Conservation (phyloP, 2,113 vertebrate genomes). For the Rhinolophus ferrumequinum region DNA sequence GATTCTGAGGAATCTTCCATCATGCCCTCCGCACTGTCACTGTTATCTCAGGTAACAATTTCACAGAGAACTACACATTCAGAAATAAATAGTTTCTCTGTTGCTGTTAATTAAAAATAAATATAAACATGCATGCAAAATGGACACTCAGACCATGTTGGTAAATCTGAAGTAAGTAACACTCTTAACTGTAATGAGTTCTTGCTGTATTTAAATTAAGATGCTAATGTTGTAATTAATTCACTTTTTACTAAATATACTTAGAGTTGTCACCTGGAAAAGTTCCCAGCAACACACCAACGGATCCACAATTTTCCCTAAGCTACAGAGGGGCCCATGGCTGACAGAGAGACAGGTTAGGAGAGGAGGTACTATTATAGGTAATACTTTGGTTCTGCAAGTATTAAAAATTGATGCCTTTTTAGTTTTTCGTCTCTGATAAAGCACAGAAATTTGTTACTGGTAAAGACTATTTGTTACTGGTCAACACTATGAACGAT, state of each 20-base stretch:
- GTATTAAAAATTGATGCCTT: neutral
- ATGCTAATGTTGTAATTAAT: neutral
- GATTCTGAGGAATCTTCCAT: neutral
- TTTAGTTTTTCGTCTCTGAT: neutral
- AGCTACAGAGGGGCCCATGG: neutral
- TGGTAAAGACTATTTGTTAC: neutral
- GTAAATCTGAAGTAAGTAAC: neutral
- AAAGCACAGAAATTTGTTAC: neutral
- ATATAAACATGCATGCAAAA: neutral
- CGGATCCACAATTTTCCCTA: neutral
- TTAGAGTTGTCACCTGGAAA: neutral
- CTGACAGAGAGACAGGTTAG: neutral
- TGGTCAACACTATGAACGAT: neutral
- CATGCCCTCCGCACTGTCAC: neutral
- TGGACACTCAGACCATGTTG: neutral
- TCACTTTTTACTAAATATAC: neutral
- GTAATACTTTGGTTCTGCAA: neutral
- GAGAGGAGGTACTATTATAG: neutral
- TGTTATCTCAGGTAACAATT: neutral
- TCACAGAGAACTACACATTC: neutral
- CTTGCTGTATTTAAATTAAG: neutral
- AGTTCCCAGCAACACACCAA: neutral
- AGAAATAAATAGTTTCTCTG: neutral
- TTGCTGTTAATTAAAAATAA: neutral
- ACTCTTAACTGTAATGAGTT: constrained; percentile 12